Evolutionary conservation across 2,888 invertebrate genomes (phyloP), one percentile per base, ranked within the genome.

Genomic region (Tiliacea citrago): DNA sequence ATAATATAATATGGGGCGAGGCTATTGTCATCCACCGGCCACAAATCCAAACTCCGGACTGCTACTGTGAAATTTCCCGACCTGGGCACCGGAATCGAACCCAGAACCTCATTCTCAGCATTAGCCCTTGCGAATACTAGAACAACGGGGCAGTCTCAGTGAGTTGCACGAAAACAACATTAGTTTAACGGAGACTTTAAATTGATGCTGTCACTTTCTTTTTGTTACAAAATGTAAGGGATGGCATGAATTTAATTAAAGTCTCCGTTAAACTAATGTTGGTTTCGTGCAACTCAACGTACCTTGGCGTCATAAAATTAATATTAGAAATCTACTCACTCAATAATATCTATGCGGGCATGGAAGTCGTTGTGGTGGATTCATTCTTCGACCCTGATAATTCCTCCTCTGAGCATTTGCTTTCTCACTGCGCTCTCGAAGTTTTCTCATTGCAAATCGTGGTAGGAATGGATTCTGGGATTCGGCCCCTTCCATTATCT

Each of bases 401-500:
- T 88, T 92, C 71, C 94, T 91, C 62, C 95, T 88, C 77, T 94
- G 91, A 21, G 94, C 94, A 45, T 86, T 88, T 1, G 91, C 92
- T 81, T 91, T 86, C 76, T 94, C 91, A n/a, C 93, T 90, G 73
- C 93, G 91, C 79, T 95, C 94, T 83, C 94, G 94, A 49, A 96
- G 83, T 75, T 87, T 92, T 81, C 84, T 94, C 96, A 96, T 96
- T 0, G 96, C 95, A 81, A 96, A 96, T 24, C 94, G 89, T 16
- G 96, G 96, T 77, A 95, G 83, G 73, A 95, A 95, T 2, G 96
- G 95, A 84, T 96, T 94, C 80, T 94, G 94, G 1, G 92, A 88
- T 77, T 94, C 96, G 1, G 96, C 96, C 1, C 90, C 90, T 73
- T 95, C 94, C 96, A 96, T 96, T 83, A 94, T 93, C 75, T 96